These are phyloP conservation scores for Tetranychus urticae DNA, from an alignment of 1,140 invertebrate species.

Conservation along the genomic window DNA sequence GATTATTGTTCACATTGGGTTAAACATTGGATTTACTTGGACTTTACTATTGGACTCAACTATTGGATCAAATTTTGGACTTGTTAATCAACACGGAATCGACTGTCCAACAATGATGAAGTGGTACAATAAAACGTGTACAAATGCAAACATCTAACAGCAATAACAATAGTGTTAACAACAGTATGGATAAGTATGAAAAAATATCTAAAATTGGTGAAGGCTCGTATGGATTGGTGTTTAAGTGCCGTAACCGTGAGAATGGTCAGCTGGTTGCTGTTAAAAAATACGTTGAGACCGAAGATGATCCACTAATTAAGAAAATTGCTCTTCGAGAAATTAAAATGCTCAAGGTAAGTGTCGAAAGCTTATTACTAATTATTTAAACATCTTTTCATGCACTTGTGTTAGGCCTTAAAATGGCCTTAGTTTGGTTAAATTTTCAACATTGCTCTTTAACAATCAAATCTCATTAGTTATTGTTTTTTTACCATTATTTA, in stretches of 20 bases:
- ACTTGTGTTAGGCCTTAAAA: not conserved
- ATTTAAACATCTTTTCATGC: not conserved
- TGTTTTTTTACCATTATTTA: not conserved
- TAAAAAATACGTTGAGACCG: constrained; percentile 95
- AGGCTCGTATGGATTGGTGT: constrained; percentile 93
- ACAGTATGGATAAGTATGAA: constrained; percentile 85
- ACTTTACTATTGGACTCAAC: no score
- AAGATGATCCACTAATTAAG: constrained; percentile 90
- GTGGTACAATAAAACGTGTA: no score
- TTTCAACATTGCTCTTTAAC: not conserved
- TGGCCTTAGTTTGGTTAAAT: not conserved
- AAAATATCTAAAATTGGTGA: constrained; percentile 86
- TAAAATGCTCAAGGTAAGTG: constrained; percentile 69
- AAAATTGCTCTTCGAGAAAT: constrained; percentile 96
- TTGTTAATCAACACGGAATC: no score
- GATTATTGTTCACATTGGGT: no score
- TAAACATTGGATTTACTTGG: no score
- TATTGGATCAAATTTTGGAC: no score
- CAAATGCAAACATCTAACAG: no score
- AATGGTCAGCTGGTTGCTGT: constrained; percentile 89
- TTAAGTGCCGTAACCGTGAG: constrained; percentile 89
- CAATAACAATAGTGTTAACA: no score
- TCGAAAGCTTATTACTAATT: not conserved
- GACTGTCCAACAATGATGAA: no score
- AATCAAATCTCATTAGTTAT: not conserved